Conservation (phyloP, 2,113 vertebrate species). For the Telmatochromis sp. region DNA sequence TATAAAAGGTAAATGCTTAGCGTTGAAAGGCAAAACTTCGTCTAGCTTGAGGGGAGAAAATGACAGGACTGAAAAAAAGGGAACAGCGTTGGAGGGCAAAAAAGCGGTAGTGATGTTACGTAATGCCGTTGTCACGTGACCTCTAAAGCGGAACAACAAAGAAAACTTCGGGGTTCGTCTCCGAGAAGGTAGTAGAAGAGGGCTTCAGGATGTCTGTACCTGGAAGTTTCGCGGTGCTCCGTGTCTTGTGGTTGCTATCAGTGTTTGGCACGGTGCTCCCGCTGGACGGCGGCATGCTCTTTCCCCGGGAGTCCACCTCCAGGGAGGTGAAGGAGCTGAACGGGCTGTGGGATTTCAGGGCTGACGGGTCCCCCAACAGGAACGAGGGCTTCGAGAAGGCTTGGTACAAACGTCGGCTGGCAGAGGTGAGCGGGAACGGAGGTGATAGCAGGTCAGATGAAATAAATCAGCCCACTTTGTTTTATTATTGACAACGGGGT, state of each 20-base stretch:
- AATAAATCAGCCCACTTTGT: neutral
- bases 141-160: neutral
- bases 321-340: constrained; percentile 79
- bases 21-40: neutral
- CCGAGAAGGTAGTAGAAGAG: accelerated
- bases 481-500: neutral
- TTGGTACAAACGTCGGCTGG: constrained; percentile 79
- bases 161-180: neutral
- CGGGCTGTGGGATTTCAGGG: constrained; percentile 88
- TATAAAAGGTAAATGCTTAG: neutral
- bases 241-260: neutral
- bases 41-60: neutral
- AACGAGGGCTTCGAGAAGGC: constrained; percentile 74
- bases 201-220: neutral
- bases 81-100: neutral
- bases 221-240: neutral
- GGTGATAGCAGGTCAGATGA: neutral
- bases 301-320: constrained; percentile 77
- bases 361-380: constrained; percentile 75
- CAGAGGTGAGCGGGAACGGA: constrained; percentile 68
- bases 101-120: neutral
- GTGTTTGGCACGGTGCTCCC: constrained; percentile 18
- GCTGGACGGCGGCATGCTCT: constrained; percentile 76
- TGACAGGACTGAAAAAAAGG: neutral
- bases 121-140: neutral